A percentile compares a stretch with the other conserved stretches of the same genome.
phyloP scores from a whole-genome alignment of 92 coral and sea anemone genomes.

The Paragorgia papillata region DNA sequence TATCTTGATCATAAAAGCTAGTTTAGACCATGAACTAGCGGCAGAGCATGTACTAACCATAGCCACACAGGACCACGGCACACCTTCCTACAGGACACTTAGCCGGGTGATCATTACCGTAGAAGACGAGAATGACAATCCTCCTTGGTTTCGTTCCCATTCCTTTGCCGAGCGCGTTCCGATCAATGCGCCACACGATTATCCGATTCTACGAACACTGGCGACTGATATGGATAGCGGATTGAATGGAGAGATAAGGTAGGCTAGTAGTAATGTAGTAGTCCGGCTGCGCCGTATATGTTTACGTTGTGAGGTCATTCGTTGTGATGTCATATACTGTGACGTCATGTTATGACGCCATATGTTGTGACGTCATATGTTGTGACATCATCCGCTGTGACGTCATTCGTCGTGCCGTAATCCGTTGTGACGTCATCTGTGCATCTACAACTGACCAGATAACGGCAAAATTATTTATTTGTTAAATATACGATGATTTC shows the following conservation, averaged over 20 bases:
- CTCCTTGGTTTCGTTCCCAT: slow-evolving; percentile 66
- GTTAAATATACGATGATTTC: too few relatives aligned
- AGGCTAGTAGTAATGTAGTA: not conserved
- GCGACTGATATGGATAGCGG: slow-evolving; percentile 77
- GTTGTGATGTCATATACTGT: too few relatives aligned
- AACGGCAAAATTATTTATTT: too few relatives aligned
- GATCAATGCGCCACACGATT: slow-evolving; percentile 52
- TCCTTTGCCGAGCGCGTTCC: slow-evolving; percentile 70
- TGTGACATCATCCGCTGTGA: too few relatives aligned
- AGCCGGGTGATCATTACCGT: slow-evolving; percentile 64
- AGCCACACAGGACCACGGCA: slow-evolving; percentile 74
- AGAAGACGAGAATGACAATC: slow-evolving; percentile 69
- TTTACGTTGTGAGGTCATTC: too few relatives aligned
- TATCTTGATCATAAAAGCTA: slow-evolving; percentile 56
- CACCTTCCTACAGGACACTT: slow-evolving; percentile 68
- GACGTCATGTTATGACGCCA: too few relatives aligned
- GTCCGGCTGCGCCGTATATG: not conserved
- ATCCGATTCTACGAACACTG: slow-evolving; percentile 57
- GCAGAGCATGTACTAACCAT: slow-evolving; percentile 68
- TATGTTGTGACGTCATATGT: too few relatives aligned
- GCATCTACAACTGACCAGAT: too few relatives aligned
- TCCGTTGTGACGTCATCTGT: too few relatives aligned
- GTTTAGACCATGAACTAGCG: slow-evolving; percentile 71
- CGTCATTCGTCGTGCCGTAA: too few relatives aligned
- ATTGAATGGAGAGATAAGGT: slow-evolving; percentile 76